A percentile compares a stretch with the other conserved stretches of the same genome.
These are phyloP conservation scores for Drosophila atripex DNA, from an alignment of 2,888 invertebrate genomes.

Conservation along the genomic window DNA sequence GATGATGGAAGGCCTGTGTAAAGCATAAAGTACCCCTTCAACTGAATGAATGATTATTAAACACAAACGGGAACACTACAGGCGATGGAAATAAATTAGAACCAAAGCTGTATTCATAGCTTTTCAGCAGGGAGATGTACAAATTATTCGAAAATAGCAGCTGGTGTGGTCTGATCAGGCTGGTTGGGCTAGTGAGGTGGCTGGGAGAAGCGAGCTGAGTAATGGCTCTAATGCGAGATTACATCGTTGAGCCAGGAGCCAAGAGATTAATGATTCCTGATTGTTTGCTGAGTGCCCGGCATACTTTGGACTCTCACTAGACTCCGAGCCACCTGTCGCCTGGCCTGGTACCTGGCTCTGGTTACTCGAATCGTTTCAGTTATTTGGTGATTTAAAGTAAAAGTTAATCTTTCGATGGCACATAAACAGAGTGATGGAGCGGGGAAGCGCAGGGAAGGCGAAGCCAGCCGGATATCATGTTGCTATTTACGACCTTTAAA, in stretches of 20 bases:
- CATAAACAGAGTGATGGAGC: slow-evolving; percentile 2
- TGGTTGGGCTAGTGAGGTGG: background rate
- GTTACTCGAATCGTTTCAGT: slow-evolving; percentile 4
- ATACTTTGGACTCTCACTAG: background rate
- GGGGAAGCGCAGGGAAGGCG: background rate
- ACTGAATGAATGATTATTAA: no score
- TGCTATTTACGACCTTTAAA: slow-evolving; percentile 52
- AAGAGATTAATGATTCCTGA: background rate
- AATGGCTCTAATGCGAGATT: background rate
- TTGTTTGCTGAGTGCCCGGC: background rate
- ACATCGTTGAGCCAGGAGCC: background rate
- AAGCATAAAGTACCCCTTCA: no score
- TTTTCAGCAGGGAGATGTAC: background rate
- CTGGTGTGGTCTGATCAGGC: background rate
- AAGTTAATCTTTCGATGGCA: background rate
- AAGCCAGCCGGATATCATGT: slow-evolving; percentile 28
- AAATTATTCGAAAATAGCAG: background rate
- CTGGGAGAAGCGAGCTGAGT: background rate
- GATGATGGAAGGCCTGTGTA: no score
- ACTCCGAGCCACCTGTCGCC: no score
- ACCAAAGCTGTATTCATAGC: background rate
- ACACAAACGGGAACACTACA: no score
- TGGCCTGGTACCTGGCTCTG: background rate
- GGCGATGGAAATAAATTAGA: no score
- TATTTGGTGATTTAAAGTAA: slow-evolving; percentile 5